Conservation (phyloP, 1,140 invertebrate species). For the Drosophila watanabei region DNA sequence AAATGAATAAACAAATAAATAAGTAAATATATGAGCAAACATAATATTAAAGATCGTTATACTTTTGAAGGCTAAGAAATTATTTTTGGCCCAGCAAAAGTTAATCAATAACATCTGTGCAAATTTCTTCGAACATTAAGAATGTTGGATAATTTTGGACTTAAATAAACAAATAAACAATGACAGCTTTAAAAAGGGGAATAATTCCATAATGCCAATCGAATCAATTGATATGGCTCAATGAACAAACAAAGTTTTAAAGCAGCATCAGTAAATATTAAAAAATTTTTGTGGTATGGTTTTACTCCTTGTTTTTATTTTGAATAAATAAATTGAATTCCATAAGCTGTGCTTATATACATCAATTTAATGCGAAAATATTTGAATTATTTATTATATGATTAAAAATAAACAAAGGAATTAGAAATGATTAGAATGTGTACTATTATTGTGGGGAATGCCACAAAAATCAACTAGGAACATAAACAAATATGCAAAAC, state of each 20-base stretch:
- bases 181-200: background rate
- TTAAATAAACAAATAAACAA: background rate
- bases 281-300: no score
- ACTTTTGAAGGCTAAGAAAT: background rate
- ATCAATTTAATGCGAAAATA: no score
- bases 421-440: no score
- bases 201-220: background rate
- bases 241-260: background rate
- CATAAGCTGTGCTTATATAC: no score
- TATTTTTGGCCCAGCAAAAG: background rate
- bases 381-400: no score
- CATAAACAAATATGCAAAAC: no score
- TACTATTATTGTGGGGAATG: no score
- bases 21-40: background rate
- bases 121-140: background rate
- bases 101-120: slow-evolving; percentile 8
- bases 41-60: background rate
- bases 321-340: no score
- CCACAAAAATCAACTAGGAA: no score
- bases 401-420: no score
- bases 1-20: background rate
- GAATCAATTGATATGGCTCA: background rate
- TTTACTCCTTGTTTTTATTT: no score
- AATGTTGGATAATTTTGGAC: background rate
- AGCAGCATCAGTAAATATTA: background rate